phyloP scores from a whole-genome alignment of 2,888 invertebrate genomes.

The Orthonychiurus folsomi region DNA sequence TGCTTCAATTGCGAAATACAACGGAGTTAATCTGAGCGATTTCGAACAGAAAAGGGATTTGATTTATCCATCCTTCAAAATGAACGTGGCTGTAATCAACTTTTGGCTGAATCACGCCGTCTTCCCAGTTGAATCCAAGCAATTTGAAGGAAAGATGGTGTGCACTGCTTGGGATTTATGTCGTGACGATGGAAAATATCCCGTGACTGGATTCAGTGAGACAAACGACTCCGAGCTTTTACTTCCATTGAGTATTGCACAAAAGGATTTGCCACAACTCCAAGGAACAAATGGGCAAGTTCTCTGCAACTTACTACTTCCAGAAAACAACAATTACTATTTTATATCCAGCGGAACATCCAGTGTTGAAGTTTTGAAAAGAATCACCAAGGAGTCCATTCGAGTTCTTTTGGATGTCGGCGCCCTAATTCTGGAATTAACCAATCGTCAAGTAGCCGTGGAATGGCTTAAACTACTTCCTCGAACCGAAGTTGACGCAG shows the following conservation, averaged over 20 bases:
- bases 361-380: neutral
- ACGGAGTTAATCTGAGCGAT: neutral
- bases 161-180: neutral
- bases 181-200: neutral
- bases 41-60: neutral
- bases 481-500: conserved; percentile 14
- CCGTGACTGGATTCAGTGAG: neutral
- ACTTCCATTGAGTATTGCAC: neutral
- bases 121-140: neutral
- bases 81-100: neutral
- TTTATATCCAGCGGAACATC: neutral
- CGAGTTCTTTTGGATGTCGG: neutral
- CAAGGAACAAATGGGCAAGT: neutral
- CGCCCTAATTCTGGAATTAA: neutral
- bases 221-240: neutral
- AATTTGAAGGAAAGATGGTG: neutral
- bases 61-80: neutral
- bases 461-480: neutral
- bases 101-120: neutral
- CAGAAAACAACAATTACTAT: neutral
- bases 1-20: no score
- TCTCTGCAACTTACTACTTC: neutral
- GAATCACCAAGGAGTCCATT: neutral
- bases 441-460: neutral
- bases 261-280: neutral